Conservation (phyloP, 92 coral and sea anemone species). For the Palythoa grandis region DNA sequence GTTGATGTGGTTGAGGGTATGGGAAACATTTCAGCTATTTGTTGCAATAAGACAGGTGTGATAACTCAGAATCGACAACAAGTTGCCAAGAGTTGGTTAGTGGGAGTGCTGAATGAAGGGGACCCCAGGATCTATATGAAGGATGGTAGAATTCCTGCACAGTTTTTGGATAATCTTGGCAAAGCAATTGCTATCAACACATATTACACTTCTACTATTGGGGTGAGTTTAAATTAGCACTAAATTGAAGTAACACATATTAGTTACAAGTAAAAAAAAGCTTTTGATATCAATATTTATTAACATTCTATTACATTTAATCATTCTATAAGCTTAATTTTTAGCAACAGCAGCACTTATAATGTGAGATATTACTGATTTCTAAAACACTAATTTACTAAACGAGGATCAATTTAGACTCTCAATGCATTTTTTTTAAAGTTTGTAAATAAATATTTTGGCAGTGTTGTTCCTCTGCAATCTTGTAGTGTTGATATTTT, state of each 20-base stretch:
- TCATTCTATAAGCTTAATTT: no score
- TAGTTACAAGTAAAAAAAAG: neutral
- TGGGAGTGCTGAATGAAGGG: conserved; percentile 61
- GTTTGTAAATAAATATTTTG: no score
- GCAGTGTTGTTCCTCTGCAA: no score
- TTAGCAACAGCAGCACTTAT: no score
- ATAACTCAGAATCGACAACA: conserved; percentile 94
- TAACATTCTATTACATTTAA: neutral
- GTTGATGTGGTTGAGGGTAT: conserved; percentile 91
- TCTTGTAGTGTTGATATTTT: no score
- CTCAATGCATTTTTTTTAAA: no score
- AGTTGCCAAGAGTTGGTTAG: conserved; percentile 79
- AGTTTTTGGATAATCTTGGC: conserved; percentile 71
- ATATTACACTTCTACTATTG: conserved; percentile 81
- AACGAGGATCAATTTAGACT: no score
- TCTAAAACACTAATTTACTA: no score
- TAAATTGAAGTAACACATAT: no score
- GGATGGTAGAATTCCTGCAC: conserved; percentile 59
- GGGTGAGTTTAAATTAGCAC: conserved; percentile 44
- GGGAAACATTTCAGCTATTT: conserved; percentile 95
- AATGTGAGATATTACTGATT: no score
- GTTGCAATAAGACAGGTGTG: conserved; percentile 98
- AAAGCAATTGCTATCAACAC: conserved; percentile 94
- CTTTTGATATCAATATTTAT: neutral
- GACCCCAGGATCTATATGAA: conserved; percentile 68